Conservation (phyloP, 2,888 invertebrate species). For the Bembecia ichneumoniformis region DNA sequence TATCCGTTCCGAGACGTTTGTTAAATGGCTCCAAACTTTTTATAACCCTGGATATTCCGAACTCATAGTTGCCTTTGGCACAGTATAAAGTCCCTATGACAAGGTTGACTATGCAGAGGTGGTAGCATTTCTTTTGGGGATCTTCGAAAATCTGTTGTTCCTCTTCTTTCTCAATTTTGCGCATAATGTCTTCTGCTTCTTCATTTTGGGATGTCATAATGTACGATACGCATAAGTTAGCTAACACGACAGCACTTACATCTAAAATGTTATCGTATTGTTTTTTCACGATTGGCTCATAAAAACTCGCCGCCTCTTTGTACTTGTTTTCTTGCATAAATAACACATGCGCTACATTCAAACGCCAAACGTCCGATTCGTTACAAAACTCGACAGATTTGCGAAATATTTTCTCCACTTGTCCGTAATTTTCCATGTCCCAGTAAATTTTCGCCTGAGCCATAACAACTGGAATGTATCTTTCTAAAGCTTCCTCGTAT, state of each 20-base stretch:
- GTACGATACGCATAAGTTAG: slow-evolving; percentile 98
- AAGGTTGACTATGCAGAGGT: slow-evolving; percentile 97
- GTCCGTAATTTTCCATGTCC: slow-evolving; percentile 95
- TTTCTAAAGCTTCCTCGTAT: slow-evolving; percentile 90
- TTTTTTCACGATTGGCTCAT: slow-evolving; percentile 97
- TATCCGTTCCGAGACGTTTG: slow-evolving; percentile 96
- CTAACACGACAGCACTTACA: slow-evolving; percentile 97
- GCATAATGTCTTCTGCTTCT: slow-evolving; percentile 98
- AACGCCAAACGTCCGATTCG: slow-evolving; percentile 96
- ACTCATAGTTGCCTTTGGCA: slow-evolving; percentile 98
- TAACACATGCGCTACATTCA: slow-evolving; percentile 98
- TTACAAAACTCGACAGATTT: slow-evolving; percentile 98
- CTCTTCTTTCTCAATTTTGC: slow-evolving; percentile 98
- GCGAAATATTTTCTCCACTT: slow-evolving; percentile 96
- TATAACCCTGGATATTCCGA: slow-evolving; percentile 96
- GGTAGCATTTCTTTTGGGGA: slow-evolving; percentile 93
- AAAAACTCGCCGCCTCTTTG: slow-evolving; percentile 97
- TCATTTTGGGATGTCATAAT: slow-evolving; percentile 99
- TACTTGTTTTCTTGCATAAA: slow-evolving; percentile 99
- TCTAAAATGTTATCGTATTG: slow-evolving; percentile 94
- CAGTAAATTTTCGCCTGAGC: slow-evolving; percentile 99
- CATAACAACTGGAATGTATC: slow-evolving; percentile 98
- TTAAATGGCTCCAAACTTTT: slow-evolving; percentile 96
- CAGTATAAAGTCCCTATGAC: slow-evolving; percentile 99
- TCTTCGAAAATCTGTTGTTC: slow-evolving; percentile 93